phyloP scores from a whole-genome alignment of 2,888 invertebrate species.

The Pollenia angustigena region DNA sequence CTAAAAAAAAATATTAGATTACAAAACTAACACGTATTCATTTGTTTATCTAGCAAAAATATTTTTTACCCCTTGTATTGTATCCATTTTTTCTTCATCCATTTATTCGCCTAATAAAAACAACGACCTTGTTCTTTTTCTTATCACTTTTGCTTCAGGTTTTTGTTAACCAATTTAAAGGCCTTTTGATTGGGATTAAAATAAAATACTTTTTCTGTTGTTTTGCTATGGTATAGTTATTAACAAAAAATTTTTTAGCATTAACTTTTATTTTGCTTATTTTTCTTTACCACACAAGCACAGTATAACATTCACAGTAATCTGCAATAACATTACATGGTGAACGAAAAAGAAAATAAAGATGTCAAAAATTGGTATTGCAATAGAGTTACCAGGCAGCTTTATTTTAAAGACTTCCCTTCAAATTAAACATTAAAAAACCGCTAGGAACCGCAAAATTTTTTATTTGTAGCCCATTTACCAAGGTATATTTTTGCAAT shows the following conservation, averaged over 20 bases:
- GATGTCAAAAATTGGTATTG: no score
- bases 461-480: no score
- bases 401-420: no score
- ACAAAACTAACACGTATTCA: slow-evolving; percentile 59
- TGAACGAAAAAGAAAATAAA: no score
- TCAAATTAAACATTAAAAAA: no score
- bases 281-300: not conserved
- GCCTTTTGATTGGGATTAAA: slow-evolving; percentile 5
- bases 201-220: not conserved
- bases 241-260: slow-evolving; percentile 17
- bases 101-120: slow-evolving; percentile 28
- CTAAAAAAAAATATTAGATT: slow-evolving; percentile 19
- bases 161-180: not conserved
- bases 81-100: slow-evolving; percentile 58
- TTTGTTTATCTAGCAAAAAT: slow-evolving; percentile 17
- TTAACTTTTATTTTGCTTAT: slow-evolving; percentile 27
- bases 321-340: no score
- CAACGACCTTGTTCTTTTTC: slow-evolving; percentile 47
- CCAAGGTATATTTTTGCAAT: no score
- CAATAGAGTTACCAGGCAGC: no score
- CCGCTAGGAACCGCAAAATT: no score
- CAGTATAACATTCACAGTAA: no score
- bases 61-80: slow-evolving; percentile 65
- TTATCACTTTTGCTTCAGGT: slow-evolving; percentile 14
- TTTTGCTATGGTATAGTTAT: slow-evolving; percentile 34